Evolutionary conservation across 2,113 vertebrate species (phyloP).

Genomic region (Actenoides lindsayi): DNA sequence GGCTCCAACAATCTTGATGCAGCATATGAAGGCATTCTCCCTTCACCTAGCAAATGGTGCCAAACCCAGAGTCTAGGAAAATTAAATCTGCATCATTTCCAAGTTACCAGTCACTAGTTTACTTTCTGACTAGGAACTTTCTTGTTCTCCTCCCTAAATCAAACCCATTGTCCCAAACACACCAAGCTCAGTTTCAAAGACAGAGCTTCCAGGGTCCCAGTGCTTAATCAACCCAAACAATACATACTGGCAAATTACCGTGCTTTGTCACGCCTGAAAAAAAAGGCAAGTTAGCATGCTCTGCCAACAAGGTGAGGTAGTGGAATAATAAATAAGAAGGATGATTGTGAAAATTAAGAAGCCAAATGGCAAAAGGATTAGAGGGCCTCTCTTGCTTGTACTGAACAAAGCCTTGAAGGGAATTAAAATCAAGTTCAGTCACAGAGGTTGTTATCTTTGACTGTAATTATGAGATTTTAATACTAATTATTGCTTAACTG

Average conservation of each 20-base stretch:
- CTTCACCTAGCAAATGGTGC: neutral
- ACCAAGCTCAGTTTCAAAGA: conserved; percentile 70
- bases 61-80: neutral
- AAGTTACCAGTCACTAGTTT: neutral
- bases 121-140: neutral
- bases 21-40: neutral
- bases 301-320: conserved; percentile 40
- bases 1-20: neutral
- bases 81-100: neutral
- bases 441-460: conserved; percentile 17
- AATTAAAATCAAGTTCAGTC: conserved; percentile 33
- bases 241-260: conserved; percentile 65
- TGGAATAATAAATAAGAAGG: conserved; percentile 69
- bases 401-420: neutral
- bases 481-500: conserved; percentile 38
- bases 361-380: conserved; percentile 46
- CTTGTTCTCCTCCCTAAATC: neutral
- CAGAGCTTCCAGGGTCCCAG: conserved; percentile 37
- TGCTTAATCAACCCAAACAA: conserved; percentile 73
- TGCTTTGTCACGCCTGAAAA: conserved; percentile 51
- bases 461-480: conserved; percentile 35
- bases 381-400: conserved; percentile 9
- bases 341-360: conserved; percentile 62
- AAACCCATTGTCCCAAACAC: conserved; percentile 21
- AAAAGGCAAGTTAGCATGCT: conserved; percentile 8